Percentiles rank a stretch among this genome's conserved stretches.
These are phyloP conservation scores for Phataginus tetradactyla DNA, from an alignment of 2,797 vertebrate genomes.

Conservation along the genomic window DNA sequence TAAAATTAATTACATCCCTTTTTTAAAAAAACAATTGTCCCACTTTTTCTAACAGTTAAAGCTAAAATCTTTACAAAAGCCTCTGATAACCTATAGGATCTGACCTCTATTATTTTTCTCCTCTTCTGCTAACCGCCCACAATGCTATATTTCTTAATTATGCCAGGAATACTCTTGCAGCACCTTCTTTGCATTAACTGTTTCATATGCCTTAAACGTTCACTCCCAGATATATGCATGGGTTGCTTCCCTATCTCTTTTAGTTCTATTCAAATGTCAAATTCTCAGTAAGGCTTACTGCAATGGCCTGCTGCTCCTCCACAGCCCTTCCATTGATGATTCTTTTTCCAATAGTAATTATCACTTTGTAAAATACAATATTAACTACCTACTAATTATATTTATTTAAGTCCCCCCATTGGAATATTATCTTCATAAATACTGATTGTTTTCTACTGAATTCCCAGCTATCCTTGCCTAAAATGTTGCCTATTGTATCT, in stretches of 20 bases:
- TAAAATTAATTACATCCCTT: neutral
- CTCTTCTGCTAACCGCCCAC: neutral
- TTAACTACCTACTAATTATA: neutral
- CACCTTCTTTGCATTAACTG: neutral
- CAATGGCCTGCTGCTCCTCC: neutral
- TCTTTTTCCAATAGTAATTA: neutral
- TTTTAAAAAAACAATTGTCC: neutral
- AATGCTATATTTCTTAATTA: neutral
- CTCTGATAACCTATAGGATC: neutral
- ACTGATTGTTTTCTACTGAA: neutral
- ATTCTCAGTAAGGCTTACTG: neutral
- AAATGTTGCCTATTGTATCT: neutral
- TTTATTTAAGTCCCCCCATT: neutral
- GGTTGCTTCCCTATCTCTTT: neutral
- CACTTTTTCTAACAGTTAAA: neutral
- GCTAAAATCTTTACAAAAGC: neutral
- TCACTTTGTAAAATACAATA: neutral
- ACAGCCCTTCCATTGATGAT: fast-evolving
- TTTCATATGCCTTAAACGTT: neutral
- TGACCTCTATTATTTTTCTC: neutral
- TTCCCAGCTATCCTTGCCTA: neutral
- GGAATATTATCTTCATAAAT: neutral
- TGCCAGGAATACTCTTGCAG: neutral
- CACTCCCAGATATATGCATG: neutral
- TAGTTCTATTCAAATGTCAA: neutral